These are phyloP conservation scores for Tachyglossus aculeatus DNA, from an alignment of 2,797 vertebrate genomes.

Conservation along the genomic window DNA sequence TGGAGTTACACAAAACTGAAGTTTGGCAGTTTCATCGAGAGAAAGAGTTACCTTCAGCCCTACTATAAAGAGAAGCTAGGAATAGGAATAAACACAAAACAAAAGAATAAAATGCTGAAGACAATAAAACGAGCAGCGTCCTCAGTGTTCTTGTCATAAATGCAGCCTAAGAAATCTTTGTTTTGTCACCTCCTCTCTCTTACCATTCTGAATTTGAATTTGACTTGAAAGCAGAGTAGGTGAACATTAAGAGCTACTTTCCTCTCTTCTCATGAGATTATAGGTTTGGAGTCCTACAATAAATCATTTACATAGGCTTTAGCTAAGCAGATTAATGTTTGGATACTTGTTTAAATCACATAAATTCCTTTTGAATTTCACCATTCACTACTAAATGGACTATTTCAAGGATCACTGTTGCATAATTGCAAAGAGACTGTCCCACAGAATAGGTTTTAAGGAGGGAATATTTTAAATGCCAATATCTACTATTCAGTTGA, in stretches of 20 bases:
- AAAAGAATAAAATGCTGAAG: neutral
- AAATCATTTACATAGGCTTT: neutral
- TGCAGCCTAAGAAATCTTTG: no score
- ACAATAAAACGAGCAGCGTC: neutral
- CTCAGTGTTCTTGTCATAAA: rapidly evolving
- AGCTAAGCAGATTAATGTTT: neutral
- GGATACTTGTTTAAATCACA: neutral
- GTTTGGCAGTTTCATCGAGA: neutral
- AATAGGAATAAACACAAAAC: no score
- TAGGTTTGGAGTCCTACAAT: neutral
- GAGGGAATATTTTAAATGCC: no score
- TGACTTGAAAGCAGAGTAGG: neutral
- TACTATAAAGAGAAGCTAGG: neutral
- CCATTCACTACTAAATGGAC: no score
- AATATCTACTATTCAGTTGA: no score
- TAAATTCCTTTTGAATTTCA: neutral
- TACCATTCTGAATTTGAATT: no score
- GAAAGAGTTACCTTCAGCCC: neutral
- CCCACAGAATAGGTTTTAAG: no score
- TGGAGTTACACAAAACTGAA: neutral
- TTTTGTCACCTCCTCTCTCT: no score
- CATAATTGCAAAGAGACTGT: no score
- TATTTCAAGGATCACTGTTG: no score
- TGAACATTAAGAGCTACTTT: neutral
- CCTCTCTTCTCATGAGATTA: neutral